A percentile compares a stretch with the other conserved stretches of the same genome.
Evolutionary conservation across 1,140 invertebrate species (phyloP).

Genomic region (Popillia japonica): DNA sequence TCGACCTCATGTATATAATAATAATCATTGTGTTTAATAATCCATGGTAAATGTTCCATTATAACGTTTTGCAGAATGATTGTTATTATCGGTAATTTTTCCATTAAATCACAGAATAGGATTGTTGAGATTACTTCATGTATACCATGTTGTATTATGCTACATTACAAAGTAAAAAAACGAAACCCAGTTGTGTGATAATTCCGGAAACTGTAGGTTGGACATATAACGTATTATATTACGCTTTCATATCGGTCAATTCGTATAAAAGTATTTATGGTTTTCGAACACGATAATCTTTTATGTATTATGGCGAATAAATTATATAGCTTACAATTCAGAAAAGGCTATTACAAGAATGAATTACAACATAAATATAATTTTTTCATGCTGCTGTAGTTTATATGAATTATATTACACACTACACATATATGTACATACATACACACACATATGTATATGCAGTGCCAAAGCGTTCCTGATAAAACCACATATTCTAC

Average conservation of each 20-base stretch:
- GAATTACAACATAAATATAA: no score
- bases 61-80: constrained; percentile 25
- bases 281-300: not conserved
- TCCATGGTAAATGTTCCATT: constrained; percentile 25
- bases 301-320: not conserved
- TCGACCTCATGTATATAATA: not conserved
- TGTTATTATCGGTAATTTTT: constrained; percentile 33
- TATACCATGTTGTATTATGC: not conserved
- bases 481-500: not conserved
- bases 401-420: no score
- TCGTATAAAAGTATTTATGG: not conserved
- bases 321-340: not conserved
- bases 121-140: not conserved
- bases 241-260: not conserved
- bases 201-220: not conserved
- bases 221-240: not conserved
- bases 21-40: constrained; percentile 22
- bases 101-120: constrained; percentile 5
- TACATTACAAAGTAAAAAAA: not conserved
- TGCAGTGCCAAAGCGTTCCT: not conserved
- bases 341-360: no score
- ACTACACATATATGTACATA: not conserved
- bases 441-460: not conserved
- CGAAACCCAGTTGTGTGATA: not conserved
- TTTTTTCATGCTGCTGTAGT: no score